Evolutionary conservation across 2,113 vertebrate genomes (phyloP).

Genomic region (Petrocephalus microphthalmus): DNA sequence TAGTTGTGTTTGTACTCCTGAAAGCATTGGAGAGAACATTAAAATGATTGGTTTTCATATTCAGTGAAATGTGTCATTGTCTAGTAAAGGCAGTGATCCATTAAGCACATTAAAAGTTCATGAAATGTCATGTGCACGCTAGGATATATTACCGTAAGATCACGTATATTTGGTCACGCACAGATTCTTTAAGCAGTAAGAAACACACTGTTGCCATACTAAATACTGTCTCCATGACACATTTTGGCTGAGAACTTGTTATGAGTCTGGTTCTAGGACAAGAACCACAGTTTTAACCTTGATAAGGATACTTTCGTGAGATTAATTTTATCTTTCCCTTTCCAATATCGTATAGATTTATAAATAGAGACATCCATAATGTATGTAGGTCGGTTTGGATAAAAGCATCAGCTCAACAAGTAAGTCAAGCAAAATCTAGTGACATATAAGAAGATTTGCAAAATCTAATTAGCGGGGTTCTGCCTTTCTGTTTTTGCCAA

Average conservation of each 20-base stretch:
- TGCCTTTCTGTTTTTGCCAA: not conserved
- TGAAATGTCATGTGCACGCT: not conserved
- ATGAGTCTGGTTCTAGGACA: not conserved
- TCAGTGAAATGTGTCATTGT: not conserved
- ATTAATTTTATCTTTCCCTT: not conserved
- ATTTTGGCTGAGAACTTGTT: not conserved
- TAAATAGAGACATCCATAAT: constrained; percentile 6
- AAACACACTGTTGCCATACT: not conserved
- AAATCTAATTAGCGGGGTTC: not conserved
- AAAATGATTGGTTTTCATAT: not conserved
- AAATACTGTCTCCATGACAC: not conserved
- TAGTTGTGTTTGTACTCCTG: not conserved
- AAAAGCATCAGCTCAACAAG: not conserved
- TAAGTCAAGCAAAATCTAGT: constrained; percentile 1
- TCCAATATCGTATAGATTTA: not conserved
- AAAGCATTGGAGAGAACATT: not conserved
- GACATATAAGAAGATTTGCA: not conserved
- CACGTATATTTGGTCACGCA: constrained; percentile 12
- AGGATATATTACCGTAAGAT: not conserved
- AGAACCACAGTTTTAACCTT: not conserved
- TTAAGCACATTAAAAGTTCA: not conserved
- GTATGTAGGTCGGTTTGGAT: not conserved
- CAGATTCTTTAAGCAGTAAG: not conserved
- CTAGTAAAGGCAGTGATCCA: not conserved
- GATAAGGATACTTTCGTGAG: not conserved